A percentile compares a stretch with the other conserved stretches of the same genome.
Evolutionary conservation across 2,113 vertebrate species (phyloP).

Genomic region (Scophthalmus maximus): DNA sequence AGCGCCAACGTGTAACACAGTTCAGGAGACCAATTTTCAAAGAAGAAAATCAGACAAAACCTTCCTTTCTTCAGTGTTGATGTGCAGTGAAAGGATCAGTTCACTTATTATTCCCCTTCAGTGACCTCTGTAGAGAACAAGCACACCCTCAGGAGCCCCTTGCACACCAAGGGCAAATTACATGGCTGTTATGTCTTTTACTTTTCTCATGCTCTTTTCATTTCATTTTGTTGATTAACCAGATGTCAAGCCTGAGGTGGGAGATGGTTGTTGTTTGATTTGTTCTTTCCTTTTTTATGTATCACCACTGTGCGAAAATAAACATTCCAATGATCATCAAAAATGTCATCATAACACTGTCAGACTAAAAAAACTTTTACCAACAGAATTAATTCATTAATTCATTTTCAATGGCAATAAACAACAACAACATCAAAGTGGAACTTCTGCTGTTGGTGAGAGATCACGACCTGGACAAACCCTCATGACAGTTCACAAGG

Average conservation of each 20-base stretch:
- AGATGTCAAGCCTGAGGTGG: constrained; percentile 50
- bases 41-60: constrained; percentile 12
- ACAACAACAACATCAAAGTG: constrained; percentile 13
- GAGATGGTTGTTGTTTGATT: constrained; percentile 29
- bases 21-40: constrained; percentile 8
- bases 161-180: neutral
- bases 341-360: constrained; percentile 44
- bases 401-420: neutral
- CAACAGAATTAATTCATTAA: constrained; percentile 49
- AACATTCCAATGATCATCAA: constrained; percentile 27
- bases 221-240: constrained; percentile 37
- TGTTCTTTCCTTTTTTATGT: constrained; percentile 9
- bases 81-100: constrained; percentile 48
- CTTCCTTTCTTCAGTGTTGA: constrained; percentile 13
- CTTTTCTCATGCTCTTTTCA: constrained; percentile 7
- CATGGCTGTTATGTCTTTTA: neutral
- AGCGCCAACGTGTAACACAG: neutral
- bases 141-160: constrained; percentile 3
- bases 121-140: constrained; percentile 50
- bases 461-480: constrained; percentile 31
- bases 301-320: neutral
- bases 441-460: constrained; percentile 22
- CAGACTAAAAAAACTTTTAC: constrained; percentile 64
- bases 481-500: constrained; percentile 12
- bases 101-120: constrained; percentile 31